Percentiles rank a stretch among this genome's conserved stretches.
Conservation (phyloP, 2,888 invertebrate species). For the Cephus pygmeus region DNA sequence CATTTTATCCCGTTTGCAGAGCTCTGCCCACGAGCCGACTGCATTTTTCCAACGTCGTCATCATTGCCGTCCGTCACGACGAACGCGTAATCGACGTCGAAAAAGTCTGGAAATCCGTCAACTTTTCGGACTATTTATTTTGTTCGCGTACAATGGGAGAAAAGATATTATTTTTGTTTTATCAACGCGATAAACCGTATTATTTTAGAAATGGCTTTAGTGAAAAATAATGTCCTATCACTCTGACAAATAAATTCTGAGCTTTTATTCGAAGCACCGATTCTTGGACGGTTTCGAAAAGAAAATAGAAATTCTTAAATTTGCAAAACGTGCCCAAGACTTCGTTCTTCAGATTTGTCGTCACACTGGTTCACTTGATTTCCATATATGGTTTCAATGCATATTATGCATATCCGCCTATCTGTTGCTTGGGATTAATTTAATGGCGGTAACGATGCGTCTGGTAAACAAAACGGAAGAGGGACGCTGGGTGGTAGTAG, state of each 20-base stretch:
- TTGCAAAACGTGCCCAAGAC: slow-evolving; percentile 28
- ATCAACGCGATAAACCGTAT: background rate
- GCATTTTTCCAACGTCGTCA: background rate
- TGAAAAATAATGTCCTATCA: too few species aligned
- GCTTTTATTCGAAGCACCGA: background rate
- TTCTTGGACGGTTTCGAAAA: background rate
- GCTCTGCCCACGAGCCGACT: background rate
- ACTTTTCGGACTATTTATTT: background rate
- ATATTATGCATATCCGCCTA: slow-evolving; percentile 21
- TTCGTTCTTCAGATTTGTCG: slow-evolving; percentile 19
- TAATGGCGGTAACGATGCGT: slow-evolving; percentile 29
- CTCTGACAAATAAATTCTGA: background rate
- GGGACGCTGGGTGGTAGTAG: slow-evolving; percentile 13
- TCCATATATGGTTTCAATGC: background rate
- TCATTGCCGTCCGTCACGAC: background rate
- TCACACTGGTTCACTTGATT: background rate
- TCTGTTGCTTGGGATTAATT: slow-evolving; percentile 46
- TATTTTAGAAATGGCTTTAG: background rate
- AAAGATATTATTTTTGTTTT: background rate
- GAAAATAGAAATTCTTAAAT: slow-evolving; percentile 12
- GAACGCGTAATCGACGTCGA: background rate
- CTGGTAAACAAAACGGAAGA: slow-evolving; percentile 13
- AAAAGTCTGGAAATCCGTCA: background rate
- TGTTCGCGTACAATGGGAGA: background rate
- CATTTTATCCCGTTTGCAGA: slow-evolving; percentile 6